phyloP scores from a whole-genome alignment of 2,797 vertebrate genomes.

The Enteromius viviparus region DNA sequence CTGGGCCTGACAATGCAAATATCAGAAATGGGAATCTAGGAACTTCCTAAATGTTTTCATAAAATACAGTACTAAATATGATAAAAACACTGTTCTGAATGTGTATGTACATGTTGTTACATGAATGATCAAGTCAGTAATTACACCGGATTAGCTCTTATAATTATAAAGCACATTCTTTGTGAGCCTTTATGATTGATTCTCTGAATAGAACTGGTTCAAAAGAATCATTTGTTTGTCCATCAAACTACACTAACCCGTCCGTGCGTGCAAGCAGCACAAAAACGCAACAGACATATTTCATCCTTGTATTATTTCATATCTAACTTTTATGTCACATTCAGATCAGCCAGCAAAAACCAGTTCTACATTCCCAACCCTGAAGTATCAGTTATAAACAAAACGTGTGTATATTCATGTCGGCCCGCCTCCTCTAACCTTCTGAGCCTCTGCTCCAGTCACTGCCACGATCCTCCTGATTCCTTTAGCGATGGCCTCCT shows the following conservation, averaged over 20 bases:
- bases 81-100: not conserved
- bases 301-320: not conserved
- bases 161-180: not conserved
- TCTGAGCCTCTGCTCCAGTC: slow-evolving; percentile 92
- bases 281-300: not conserved
- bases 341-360: slow-evolving; percentile 4
- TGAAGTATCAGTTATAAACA: not conserved
- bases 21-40: not conserved
- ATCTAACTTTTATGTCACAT: not conserved
- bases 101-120: not conserved
- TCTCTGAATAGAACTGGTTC: not conserved
- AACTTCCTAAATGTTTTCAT: not conserved
- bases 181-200: not conserved
- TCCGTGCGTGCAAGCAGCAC: not conserved
- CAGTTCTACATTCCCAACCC: not conserved
- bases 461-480: slow-evolving; percentile 96
- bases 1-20: slow-evolving; percentile 80
- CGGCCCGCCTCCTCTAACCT: slow-evolving; percentile 76
- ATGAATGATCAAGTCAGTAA: not conserved
- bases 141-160: not conserved
- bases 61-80: not conserved
- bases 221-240: not conserved
- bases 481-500: slow-evolving; percentile 98
- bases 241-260: not conserved
- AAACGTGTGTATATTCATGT: not conserved